phyloP scores from a whole-genome alignment of 2,888 invertebrate species.

The Drosophila siamana region DNA sequence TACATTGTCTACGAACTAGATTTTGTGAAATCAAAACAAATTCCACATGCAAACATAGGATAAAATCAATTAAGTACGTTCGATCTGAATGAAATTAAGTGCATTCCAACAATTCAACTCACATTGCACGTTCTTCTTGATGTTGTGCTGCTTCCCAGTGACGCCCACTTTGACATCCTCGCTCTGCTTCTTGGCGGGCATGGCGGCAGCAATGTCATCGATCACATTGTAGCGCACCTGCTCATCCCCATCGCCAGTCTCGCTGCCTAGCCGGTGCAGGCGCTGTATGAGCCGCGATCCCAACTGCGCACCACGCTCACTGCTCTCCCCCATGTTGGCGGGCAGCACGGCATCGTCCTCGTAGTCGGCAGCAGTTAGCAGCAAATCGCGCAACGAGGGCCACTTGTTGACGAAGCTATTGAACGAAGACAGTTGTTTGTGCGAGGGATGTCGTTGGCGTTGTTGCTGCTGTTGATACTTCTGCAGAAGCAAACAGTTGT shows the following conservation, averaged over 20 bases:
- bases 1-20: constrained; percentile 81
- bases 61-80: too few relatives aligned
- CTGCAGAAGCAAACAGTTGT: constrained; percentile 21
- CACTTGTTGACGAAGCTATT: constrained; percentile 75
- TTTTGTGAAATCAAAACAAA: constrained; percentile 32
- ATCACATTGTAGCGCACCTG: constrained; percentile 37
- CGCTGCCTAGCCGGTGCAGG: constrained; percentile 65
- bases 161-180: constrained; percentile 32
- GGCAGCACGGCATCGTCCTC: constrained; percentile 53
- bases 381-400: constrained; percentile 79
- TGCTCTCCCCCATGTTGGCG: constrained; percentile 32
- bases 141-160: constrained; percentile 76
- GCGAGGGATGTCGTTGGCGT: constrained; percentile 42
- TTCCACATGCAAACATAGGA: constrained; percentile 51
- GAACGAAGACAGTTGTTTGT: constrained; percentile 43
- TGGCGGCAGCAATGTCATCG: constrained; percentile 60
- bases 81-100: constrained; percentile 9
- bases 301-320: constrained; percentile 36
- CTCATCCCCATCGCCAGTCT: constrained; percentile 43
- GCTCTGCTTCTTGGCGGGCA: constrained; percentile 67
- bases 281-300: constrained; percentile 63
- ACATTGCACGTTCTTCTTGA: constrained; percentile 84
- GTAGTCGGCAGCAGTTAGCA: constrained; percentile 74
- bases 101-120: constrained; percentile 57
- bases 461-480: constrained; percentile 37